phyloP scores from a whole-genome alignment of 2,113 vertebrate genomes.

The Microcebus murinus region DNA sequence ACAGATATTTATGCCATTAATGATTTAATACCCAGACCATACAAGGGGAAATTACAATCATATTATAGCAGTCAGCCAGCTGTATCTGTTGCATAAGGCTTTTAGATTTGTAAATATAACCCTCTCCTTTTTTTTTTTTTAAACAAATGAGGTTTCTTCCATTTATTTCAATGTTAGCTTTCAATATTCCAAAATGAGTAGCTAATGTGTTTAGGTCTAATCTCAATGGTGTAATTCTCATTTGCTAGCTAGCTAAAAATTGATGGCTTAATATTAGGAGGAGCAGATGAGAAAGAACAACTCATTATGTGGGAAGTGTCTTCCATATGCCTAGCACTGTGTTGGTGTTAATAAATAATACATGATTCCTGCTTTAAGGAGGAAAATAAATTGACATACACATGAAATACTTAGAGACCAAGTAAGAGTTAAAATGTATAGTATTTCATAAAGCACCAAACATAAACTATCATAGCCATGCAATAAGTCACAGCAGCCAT shows the following conservation, averaged over 20 bases:
- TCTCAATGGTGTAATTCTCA: constrained; percentile 47
- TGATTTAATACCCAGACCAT: constrained; percentile 72
- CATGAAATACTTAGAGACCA: not conserved
- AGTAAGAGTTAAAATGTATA: not conserved
- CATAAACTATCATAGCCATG: not conserved
- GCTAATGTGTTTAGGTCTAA: constrained; percentile 55
- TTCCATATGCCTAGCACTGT: not conserved
- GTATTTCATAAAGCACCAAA: not conserved
- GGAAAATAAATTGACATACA: not conserved
- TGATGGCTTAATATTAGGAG: not conserved
- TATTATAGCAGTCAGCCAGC: constrained; percentile 60
- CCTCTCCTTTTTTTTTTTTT: not conserved
- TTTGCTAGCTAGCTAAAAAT: constrained; percentile 48
- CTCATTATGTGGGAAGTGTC: not conserved
- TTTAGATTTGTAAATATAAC: constrained; percentile 62
- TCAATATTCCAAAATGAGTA: constrained; percentile 49
- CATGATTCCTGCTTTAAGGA: not conserved
- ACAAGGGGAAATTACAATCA: constrained; percentile 57
- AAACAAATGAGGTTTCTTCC: constrained; percentile 59
- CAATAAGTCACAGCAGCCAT: not conserved
- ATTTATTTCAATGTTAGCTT: constrained; percentile 66
- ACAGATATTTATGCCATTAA: constrained; percentile 70
- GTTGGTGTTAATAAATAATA: not conserved
- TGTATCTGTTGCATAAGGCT: constrained; percentile 34
- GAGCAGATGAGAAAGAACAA: not conserved